Percentiles rank a stretch among this genome's conserved stretches.
These are phyloP conservation scores for Dreissena polymorpha DNA, from an alignment of 1,140 invertebrate species.

Conservation along the genomic window DNA sequence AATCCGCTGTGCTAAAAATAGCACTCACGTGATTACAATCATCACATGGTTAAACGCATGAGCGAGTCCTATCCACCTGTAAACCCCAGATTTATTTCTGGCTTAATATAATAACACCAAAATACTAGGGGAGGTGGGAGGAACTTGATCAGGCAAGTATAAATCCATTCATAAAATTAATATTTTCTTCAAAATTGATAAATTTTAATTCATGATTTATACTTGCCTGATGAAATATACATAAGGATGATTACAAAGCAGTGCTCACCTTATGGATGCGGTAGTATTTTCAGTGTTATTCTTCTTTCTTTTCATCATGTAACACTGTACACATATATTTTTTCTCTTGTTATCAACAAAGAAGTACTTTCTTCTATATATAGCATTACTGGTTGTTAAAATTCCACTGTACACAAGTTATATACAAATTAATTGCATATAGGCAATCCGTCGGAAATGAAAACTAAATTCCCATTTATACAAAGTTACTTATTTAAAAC, in stretches of 20 bases:
- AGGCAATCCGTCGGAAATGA: too few species aligned
- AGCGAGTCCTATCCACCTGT: too few species aligned
- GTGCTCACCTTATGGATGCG: too few species aligned
- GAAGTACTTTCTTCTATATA: background rate
- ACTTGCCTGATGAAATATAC: constrained; percentile 9
- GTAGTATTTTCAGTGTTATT: too few species aligned
- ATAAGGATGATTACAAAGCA: constrained; percentile 7
- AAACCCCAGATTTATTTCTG: too few species aligned
- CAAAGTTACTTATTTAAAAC: too few species aligned
- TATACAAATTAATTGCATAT: background rate
- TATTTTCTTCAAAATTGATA: constrained; percentile 1
- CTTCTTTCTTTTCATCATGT: background rate
- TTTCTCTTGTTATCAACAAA: background rate
- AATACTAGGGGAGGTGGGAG: background rate
- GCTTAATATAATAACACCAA: too few species aligned
- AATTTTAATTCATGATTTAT: constrained; percentile 38
- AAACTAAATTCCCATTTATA: too few species aligned
- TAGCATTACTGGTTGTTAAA: background rate
- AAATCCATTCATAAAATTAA: constrained; percentile 41
- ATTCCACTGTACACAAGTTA: background rate
- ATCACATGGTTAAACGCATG: too few species aligned
- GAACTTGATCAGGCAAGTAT: constrained; percentile 26
- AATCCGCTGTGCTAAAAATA: background rate
- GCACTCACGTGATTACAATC: too few species aligned
- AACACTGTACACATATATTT: background rate